Base-by-base conservation (phyloP, 2,888 invertebrate genomes). In the Silvanus unidentatus region DNA sequence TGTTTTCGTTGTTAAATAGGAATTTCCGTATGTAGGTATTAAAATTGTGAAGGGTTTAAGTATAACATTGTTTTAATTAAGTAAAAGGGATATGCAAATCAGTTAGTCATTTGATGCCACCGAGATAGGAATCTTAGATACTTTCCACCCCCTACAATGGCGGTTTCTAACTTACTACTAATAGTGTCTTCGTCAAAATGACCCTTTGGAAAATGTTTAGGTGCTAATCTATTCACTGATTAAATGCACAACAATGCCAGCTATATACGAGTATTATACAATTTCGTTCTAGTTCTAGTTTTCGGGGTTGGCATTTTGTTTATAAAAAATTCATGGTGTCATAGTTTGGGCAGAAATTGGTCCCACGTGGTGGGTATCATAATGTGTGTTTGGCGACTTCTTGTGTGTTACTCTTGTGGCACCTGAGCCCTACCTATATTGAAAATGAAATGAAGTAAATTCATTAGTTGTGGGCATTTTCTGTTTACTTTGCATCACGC, bases 401-500 rank as follows among this genome's bases (percentile, higher is more conserved):
- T 22, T 22, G 22, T 22, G 22, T 22, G 22, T 22, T 37, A n/a
- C n/a, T n/a, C n/a, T 13, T 37, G 9, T 16, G 14, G 10, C 37
- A 10, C 16, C 37, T 13, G 39, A 32, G 57, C 64, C 64, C 57
- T 55, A 57, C 65, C 64, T 59, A 60, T 63, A 65, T 63, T 52
- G 59, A 63, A 60, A 63, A 59, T 60, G 16, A 4, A 62, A 63
- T 61, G 59, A 58, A 57, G 55, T 54, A 57, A 64, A 64, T 66
- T 65, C 66, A 68, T 68, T 68, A 66, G 64, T 63, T 60, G 59
- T 62, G 59, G 57, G 49, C 39, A 42, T 43, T 32, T 32, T 54
- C 48, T 64, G 68, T 68, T 69, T 69, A 68, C 68, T 69, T 68
- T 65, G 62, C 57, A 64, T 58, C 63, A 63, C 63, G 70, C 70